Conservation (phyloP, 2,888 invertebrate genomes). For the Falcaria lacertinaria region DNA sequence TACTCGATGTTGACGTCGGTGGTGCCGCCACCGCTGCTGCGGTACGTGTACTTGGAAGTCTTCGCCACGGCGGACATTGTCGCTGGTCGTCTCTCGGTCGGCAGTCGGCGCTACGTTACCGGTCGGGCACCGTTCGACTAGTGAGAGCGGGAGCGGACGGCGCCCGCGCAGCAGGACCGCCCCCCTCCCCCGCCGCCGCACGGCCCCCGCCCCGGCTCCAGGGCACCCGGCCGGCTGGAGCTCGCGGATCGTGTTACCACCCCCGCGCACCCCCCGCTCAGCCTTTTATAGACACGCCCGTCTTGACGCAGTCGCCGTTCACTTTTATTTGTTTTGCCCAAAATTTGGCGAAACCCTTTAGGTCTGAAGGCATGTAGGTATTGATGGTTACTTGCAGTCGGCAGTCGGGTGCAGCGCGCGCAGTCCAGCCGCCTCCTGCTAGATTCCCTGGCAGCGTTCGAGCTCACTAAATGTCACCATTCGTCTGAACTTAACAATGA, state of each 20-base stretch:
- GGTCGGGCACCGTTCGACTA: conserved; percentile 80
- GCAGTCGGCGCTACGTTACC: conserved; percentile 80
- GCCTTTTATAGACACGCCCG: conserved; percentile 80
- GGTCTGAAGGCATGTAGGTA: conserved; percentile 23
- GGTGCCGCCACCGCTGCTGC: conserved; percentile 89
- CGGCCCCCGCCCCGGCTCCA: conserved; percentile 46
- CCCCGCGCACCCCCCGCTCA: conserved; percentile 77
- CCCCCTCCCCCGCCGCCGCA: conserved; percentile 15
- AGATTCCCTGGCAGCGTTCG: conserved; percentile 55
- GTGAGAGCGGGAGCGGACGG: conserved; percentile 72
- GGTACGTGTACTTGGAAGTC: conserved; percentile 95
- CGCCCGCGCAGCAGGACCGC: conserved; percentile 50
- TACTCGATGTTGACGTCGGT: conserved; percentile 97
- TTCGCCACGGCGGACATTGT: conserved; percentile 89
- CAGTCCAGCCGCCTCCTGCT: conserved; percentile 45
- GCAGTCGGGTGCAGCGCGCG: conserved; percentile 21
- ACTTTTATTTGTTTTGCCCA: conserved; percentile 77
- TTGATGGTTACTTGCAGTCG: conserved; percentile 11
- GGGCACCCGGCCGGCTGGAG: conserved; percentile 76
- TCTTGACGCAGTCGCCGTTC: conserved; percentile 59
- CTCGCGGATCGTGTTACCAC: conserved; percentile 79
- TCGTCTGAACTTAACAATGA: conserved; percentile 71
- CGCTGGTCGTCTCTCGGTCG: conserved; percentile 78
- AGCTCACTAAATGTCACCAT: conserved; percentile 46
- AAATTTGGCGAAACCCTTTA: conserved; percentile 68